Evolutionary conservation across 2,888 invertebrate genomes (phyloP).

Genomic region (Callinectes sapidus): DNA sequence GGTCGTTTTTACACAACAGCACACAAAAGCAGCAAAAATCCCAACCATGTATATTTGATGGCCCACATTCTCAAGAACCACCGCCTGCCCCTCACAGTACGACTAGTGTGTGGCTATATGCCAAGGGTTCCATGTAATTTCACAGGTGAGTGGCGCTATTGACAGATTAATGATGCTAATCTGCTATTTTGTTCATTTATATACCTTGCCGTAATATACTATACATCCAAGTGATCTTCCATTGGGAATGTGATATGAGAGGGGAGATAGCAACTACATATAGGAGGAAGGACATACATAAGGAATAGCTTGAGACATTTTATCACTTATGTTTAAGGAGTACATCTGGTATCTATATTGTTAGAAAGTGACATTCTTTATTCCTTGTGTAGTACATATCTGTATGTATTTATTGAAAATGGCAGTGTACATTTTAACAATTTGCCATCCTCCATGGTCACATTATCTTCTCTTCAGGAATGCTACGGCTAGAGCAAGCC

Average conservation of each 20-base stretch:
- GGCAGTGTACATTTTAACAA: neutral
- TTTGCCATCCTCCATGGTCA: neutral
- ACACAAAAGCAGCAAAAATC: constrained; percentile 74
- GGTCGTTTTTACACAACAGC: constrained; percentile 84
- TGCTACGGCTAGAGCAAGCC: constrained; percentile 81
- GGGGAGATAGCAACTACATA: neutral
- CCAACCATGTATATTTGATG: constrained; percentile 77
- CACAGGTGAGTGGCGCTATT: constrained; percentile 78
- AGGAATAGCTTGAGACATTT: neutral
- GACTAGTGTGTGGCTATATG: constrained; percentile 78
- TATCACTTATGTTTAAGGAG: neutral
- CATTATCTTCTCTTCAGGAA: constrained; percentile 75
- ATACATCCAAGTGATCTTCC: neutral
- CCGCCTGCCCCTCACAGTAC: constrained; percentile 80
- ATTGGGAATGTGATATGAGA: neutral
- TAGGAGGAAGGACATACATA: neutral
- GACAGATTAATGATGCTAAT: neutral
- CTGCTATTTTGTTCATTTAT: neutral
- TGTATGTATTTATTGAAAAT: neutral
- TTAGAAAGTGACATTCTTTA: neutral
- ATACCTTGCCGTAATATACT: neutral
- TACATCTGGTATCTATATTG: neutral
- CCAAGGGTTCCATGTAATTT: constrained; percentile 78
- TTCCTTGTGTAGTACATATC: neutral
- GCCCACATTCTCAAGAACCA: constrained; percentile 80